Evolutionary conservation across 1,140 invertebrate genomes (phyloP).

Genomic region (Pseudobourletiella spinata): DNA sequence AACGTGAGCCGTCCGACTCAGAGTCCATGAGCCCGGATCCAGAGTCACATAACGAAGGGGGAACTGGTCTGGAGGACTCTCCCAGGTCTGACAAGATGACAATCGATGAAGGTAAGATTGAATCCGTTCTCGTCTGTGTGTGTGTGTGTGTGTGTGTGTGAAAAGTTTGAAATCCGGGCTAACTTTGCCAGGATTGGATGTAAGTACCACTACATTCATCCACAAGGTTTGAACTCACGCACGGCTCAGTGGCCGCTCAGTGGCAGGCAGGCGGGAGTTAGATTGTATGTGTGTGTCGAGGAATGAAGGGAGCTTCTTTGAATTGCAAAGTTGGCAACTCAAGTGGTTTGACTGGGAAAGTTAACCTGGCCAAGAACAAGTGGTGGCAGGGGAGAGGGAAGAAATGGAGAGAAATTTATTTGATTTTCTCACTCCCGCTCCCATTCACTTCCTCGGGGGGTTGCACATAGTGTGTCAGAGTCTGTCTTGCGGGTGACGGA

Average conservation of each 20-base stretch:
- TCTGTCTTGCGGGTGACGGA: too few relatives aligned
- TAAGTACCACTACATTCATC: too few relatives aligned
- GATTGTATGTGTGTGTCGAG: too few relatives aligned
- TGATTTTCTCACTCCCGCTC: conserved; percentile 34
- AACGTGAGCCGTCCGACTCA: conserved; percentile 13
- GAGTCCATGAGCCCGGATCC: conserved; percentile 31
- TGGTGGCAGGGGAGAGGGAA: conserved; percentile 28
- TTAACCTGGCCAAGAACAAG: conserved; percentile 29
- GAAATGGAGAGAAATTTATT: conserved; percentile 36
- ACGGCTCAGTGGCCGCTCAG: too few relatives aligned
- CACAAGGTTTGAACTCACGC: too few relatives aligned
- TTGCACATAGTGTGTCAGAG: too few relatives aligned
- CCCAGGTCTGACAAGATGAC: conserved; percentile 31
- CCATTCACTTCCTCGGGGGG: too few relatives aligned
- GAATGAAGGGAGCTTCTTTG: not conserved
- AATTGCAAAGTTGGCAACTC: conserved; percentile 15
- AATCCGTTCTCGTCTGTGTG: too few relatives aligned
- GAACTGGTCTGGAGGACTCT: conserved; percentile 5
- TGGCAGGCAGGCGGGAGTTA: too few relatives aligned
- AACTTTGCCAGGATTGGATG: too few relatives aligned
- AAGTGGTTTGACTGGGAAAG: conserved; percentile 11
- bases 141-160: too few relatives aligned
- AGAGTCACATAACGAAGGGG: conserved; percentile 13
- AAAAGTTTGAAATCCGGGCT: too few relatives aligned
- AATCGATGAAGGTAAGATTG: conserved; percentile 34